Evolutionary conservation across 2,797 vertebrate species (phyloP), one percentile per base, ranked within the genome.

Genomic region (Anabas testudineus): DNA sequence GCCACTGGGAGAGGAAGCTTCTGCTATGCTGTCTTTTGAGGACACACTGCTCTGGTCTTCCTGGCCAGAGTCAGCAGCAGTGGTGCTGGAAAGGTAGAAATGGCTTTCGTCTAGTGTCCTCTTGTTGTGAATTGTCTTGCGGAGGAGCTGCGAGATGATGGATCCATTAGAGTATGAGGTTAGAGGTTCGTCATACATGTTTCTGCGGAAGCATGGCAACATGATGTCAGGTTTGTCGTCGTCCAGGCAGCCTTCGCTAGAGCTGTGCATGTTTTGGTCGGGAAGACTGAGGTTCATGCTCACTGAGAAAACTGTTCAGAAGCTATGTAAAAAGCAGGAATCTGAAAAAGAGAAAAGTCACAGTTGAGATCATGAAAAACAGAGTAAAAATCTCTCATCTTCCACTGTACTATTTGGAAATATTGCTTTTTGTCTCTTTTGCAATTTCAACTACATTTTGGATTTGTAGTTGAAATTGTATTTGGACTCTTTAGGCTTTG

Each of bases 141-240:
- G 92, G 60, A 96, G 93, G 51, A 95, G 93, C 37, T 95, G 94
- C 9, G 95, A 93, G 65, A 95, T 94, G 60, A 96, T 93, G 62
- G 94, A 92, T 2, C 83, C 70, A 0, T 12, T 93, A 71, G 92
- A 47, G 47, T 89, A 93, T 2, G 91, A 82, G 22, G 93, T 71
- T 62, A 93, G 85, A 45, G 92, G 84, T 63, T 93, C 92, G 3
- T 94, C 89, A 0, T 91, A 94, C 70, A 90, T 75, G 69, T 85
- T 92, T 73, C 90, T 91, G 72, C 90, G 92, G 81, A 95, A 95
- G 81, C 86, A 93, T 34, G 92, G 90, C 42, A 93, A 51, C 87
- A 93, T 87, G 63, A 92, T 75, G 46, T 93, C 91, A 1, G 75
- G 54, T 73, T 94, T 94, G 74, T 93, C 86, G 3, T 89, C 90